Evolutionary conservation across 2,113 vertebrate species (phyloP).

Genomic region (Brienomyrus longianalis): DNA sequence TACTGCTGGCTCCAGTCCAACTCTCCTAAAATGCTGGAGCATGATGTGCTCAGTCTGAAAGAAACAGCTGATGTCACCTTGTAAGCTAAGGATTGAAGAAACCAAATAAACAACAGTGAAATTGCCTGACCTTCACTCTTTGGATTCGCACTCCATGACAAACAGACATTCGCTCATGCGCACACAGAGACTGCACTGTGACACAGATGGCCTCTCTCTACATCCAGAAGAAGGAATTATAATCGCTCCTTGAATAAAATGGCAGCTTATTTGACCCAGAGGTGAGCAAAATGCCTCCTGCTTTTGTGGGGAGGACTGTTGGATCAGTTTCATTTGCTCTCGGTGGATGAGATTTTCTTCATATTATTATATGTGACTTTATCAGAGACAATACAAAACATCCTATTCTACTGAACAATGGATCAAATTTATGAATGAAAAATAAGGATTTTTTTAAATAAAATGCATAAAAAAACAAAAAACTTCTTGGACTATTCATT

Average conservation of each 20-base stretch:
- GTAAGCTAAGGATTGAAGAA: not conserved
- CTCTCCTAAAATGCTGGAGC: not conserved
- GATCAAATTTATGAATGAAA: not conserved
- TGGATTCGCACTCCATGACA: not conserved
- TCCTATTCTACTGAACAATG: not conserved
- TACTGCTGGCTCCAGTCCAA: not conserved
- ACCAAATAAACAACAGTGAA: not conserved
- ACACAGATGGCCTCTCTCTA: not conserved
- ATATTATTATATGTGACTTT: not conserved
- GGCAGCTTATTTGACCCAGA: not conserved
- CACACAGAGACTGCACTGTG: not conserved
- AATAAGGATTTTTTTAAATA: not conserved
- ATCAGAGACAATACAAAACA: not conserved
- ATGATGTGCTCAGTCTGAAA: not conserved
- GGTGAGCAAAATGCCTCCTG: not conserved
- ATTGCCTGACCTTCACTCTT: not conserved
- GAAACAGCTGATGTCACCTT: not conserved
- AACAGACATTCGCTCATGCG: not conserved
- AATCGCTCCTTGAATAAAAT: not conserved
- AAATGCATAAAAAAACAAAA: not conserved
- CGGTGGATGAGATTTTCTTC: not conserved
- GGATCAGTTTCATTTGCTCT: not conserved
- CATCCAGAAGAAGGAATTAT: not conserved
- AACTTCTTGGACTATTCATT: not conserved
- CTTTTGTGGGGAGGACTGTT: not conserved